Conservation (phyloP, 2,888 invertebrate genomes). For the Mythimna albipuncta region DNA sequence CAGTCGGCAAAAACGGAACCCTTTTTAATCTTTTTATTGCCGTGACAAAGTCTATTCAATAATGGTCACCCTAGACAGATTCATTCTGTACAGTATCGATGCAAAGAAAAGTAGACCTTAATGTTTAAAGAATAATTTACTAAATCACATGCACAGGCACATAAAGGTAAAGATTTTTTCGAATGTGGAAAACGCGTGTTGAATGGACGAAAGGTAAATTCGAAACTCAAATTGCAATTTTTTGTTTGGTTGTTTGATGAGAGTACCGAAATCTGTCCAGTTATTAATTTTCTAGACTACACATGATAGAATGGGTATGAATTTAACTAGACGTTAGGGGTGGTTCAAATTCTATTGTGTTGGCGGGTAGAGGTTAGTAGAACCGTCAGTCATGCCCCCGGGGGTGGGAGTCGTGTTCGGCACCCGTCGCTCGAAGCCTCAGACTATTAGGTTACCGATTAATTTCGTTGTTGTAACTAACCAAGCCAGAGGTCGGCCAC, state of each 20-base stretch:
- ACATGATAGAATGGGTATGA: background rate
- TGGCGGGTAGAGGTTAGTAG: background rate
- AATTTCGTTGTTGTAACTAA: background rate
- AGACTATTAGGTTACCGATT: background rate
- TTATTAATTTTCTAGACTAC: background rate
- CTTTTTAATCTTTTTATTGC: too few species aligned
- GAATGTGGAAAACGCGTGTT: too few species aligned
- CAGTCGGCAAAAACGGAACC: too few species aligned
- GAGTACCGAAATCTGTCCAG: background rate
- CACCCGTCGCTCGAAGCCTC: background rate
- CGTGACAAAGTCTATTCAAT: too few species aligned
- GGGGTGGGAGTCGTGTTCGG: background rate
- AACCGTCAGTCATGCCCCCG: background rate
- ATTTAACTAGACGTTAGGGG: background rate
- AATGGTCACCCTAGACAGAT: too few species aligned
- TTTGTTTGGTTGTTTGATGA: background rate
- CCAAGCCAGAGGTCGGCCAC: background rate
- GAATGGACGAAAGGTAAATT: too few species aligned
- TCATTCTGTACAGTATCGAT: too few species aligned
- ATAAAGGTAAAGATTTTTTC: too few species aligned
- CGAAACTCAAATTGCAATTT: background rate
- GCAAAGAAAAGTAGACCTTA: too few species aligned
- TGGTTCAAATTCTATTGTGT: constrained; percentile 1
- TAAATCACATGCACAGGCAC: too few species aligned
- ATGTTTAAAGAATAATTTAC: too few species aligned